phyloP scores from a whole-genome alignment of 2,888 invertebrate species.

The Leucophenga montana region DNA sequence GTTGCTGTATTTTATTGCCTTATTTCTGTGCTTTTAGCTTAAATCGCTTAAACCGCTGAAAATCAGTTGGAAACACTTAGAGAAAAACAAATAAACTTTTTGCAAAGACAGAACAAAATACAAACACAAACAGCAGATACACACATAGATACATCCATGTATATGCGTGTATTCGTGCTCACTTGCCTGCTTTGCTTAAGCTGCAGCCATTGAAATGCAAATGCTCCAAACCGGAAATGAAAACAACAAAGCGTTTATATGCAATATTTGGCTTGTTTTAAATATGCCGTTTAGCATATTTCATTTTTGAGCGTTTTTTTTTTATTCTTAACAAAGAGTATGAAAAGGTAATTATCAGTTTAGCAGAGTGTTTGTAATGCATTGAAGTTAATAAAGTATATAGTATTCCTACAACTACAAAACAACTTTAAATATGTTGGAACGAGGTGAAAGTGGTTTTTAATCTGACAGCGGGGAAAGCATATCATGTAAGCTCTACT shows the following conservation, averaged over 20 bases:
- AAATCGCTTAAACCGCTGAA: slow-evolving; percentile 55
- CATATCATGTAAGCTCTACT: no score
- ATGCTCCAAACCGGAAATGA: slow-evolving; percentile 62
- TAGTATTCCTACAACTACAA: no score
- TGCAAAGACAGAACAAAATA: slow-evolving; percentile 9
- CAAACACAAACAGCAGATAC: slow-evolving; percentile 12
- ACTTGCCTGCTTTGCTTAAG: slow-evolving; percentile 6
- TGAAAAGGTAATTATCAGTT: neutral
- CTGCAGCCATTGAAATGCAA: slow-evolving; percentile 56
- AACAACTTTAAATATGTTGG: no score
- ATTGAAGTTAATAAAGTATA: neutral
- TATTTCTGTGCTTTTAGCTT: slow-evolving; percentile 62
- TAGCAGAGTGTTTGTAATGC: neutral
- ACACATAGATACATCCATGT: slow-evolving; percentile 24
- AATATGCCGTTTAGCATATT: slow-evolving; percentile 19
- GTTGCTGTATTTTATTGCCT: slow-evolving; percentile 14
- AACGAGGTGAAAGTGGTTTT: no score
- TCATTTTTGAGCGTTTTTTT: neutral
- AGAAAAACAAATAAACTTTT: slow-evolving; percentile 26
- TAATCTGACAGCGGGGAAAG: no score
- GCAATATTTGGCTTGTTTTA: slow-evolving; percentile 30
- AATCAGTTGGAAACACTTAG: slow-evolving; percentile 60
- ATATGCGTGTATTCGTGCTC: neutral
- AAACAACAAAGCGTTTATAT: slow-evolving; percentile 58
- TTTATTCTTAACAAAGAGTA: neutral